These are phyloP conservation scores for Thunnus maccoyii DNA, from an alignment of 2,113 vertebrate genomes.

Conservation along the genomic window DNA sequence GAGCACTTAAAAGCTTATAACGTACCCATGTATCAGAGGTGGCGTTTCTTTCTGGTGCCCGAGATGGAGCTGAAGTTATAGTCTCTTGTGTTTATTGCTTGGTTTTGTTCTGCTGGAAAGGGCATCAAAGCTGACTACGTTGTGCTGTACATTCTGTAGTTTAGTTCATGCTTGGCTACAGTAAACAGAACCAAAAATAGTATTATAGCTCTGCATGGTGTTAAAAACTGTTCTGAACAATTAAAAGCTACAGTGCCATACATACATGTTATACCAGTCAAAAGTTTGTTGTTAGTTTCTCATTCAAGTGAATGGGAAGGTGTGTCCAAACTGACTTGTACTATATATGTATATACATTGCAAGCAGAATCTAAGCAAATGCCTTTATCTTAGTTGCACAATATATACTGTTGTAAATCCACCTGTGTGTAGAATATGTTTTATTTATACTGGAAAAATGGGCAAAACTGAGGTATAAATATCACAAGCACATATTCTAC, in stretches of 20 bases:
- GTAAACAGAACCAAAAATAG: background rate
- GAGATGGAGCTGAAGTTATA: conserved; percentile 31
- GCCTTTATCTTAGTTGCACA: background rate
- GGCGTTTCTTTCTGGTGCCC: conserved; percentile 35
- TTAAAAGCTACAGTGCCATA: background rate
- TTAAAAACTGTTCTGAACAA: background rate
- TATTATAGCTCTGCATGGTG: conserved; percentile 1
- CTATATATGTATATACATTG: too few relatives aligned
- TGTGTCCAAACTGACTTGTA: too few relatives aligned
- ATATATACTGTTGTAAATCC: background rate
- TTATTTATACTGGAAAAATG: background rate
- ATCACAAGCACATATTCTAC: background rate
- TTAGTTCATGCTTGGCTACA: conserved; percentile 5
- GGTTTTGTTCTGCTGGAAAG: conserved; percentile 45
- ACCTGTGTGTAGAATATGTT: background rate
- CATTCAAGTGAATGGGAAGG: too few relatives aligned
- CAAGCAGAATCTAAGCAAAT: too few relatives aligned
- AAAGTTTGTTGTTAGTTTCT: too few relatives aligned
- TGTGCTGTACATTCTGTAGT: background rate
- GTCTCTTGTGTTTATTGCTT: conserved; percentile 51
- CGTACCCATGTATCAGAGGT: conserved; percentile 48
- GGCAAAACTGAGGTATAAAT: too few relatives aligned
- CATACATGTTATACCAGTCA: background rate
- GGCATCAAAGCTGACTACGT: conserved; percentile 17
- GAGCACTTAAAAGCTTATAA: conserved; percentile 69